Percentiles rank a stretch among this genome's conserved stretches.
Conservation (phyloP, 2,113 vertebrate genomes). For the Perca schrenkii region DNA sequence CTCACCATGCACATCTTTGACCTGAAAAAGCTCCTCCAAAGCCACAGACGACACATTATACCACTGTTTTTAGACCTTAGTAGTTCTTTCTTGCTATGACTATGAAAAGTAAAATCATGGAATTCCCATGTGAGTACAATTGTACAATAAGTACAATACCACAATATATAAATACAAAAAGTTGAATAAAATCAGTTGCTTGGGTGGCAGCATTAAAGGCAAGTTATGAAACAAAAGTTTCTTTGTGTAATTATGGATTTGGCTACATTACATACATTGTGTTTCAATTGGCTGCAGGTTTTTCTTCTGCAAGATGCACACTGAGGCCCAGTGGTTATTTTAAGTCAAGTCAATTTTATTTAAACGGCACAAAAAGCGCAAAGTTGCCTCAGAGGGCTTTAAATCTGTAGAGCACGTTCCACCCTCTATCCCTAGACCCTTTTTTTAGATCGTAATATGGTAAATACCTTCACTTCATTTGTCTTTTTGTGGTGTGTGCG, state of each 20-base stretch:
- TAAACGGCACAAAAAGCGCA: neutral
- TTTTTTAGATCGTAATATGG: neutral
- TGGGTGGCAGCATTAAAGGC: neutral
- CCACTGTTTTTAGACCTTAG: conserved; percentile 1
- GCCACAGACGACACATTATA: neutral
- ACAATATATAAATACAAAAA: neutral
- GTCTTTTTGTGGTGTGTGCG: neutral
- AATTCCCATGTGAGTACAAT: neutral
- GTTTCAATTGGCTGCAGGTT: neutral
- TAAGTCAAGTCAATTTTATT: neutral
- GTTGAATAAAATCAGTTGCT: neutral
- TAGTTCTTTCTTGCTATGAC: neutral
- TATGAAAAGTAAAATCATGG: neutral
- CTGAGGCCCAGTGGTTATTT: neutral
- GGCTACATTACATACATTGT: neutral
- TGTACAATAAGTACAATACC: neutral
- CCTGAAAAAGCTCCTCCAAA: neutral
- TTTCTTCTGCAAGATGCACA: neutral
- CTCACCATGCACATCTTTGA: neutral
- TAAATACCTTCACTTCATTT: neutral
- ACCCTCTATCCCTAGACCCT: neutral
- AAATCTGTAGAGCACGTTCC: neutral
- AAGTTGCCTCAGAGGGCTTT: neutral
- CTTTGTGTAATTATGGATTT: neutral
- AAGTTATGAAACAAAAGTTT: neutral